Evolutionary conservation across 2,113 vertebrate genomes (phyloP).

Genomic region (Dicrurus megarhynchus): DNA sequence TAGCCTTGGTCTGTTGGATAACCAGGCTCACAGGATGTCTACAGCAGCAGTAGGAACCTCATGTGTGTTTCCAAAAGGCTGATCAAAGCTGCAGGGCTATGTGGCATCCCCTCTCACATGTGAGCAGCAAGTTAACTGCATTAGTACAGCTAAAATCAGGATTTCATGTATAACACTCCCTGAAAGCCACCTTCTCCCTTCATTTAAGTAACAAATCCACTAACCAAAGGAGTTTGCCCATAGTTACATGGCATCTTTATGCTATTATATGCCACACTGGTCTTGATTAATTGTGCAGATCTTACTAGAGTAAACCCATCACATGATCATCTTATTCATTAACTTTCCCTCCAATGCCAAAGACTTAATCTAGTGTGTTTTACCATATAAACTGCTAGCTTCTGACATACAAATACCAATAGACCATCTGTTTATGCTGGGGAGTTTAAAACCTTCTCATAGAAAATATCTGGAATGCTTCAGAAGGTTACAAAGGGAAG

Average conservation of each 20-base stretch:
- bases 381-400: background rate
- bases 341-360: background rate
- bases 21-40: background rate
- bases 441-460: background rate
- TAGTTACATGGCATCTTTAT: background rate
- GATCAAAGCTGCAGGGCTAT: background rate
- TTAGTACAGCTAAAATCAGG: background rate
- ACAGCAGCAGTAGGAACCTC: background rate
- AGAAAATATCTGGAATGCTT: background rate
- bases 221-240: background rate
- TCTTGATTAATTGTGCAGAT: background rate
- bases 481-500: background rate
- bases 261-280: background rate
- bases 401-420: background rate
- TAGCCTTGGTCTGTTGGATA: background rate
- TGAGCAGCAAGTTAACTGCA: background rate
- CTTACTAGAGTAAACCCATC: background rate
- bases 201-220: background rate
- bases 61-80: background rate
- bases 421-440: background rate
- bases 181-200: background rate
- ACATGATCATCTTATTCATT: background rate
- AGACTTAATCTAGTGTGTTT: background rate
- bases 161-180: background rate
- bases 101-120: background rate